phyloP scores from a whole-genome alignment of 2,888 invertebrate genomes.

The Malacosoma neustria region DNA sequence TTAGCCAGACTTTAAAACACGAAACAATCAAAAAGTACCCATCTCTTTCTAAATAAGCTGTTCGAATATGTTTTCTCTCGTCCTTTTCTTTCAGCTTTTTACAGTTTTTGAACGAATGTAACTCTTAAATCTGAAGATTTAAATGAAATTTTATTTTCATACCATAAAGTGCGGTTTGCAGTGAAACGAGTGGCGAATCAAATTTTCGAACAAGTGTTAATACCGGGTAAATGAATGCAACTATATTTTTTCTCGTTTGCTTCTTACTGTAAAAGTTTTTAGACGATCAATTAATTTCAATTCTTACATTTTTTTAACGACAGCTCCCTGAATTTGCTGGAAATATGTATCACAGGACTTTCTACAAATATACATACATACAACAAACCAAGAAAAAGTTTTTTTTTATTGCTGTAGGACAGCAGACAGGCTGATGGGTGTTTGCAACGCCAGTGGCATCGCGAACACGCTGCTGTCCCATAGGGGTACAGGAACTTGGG shows the following conservation, averaged over 20 bases:
- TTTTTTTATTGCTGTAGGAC: no score
- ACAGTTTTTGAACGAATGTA: conserved; percentile 31
- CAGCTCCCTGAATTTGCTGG: no score
- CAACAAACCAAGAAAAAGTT: no score
- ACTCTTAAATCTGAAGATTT: conserved; percentile 13
- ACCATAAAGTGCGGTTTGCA: conserved; percentile 13
- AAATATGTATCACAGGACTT: no score
- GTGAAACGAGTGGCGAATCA: conserved; percentile 27
- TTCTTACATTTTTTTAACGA: no score
- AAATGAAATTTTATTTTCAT: conserved; percentile 11
- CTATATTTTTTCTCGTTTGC: conserved; percentile 44
- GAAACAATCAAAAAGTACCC: conserved; percentile 23
- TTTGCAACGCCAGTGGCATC: no score
- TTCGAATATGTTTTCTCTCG: conserved; percentile 23
- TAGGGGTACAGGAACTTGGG: no score
- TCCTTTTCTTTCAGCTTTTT: conserved; percentile 49
- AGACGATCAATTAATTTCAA: background rate
- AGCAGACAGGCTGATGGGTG: no score
- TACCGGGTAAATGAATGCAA: conserved; percentile 45
- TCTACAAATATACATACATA: no score
- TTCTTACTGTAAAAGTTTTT: background rate
- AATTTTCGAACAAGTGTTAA: conserved; percentile 57
- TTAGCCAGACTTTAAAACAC: conserved; percentile 46
- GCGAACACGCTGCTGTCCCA: no score
- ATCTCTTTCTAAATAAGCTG: conserved; percentile 34